phyloP scores from a whole-genome alignment of 2,113 vertebrate species.

The Pipa parva region DNA sequence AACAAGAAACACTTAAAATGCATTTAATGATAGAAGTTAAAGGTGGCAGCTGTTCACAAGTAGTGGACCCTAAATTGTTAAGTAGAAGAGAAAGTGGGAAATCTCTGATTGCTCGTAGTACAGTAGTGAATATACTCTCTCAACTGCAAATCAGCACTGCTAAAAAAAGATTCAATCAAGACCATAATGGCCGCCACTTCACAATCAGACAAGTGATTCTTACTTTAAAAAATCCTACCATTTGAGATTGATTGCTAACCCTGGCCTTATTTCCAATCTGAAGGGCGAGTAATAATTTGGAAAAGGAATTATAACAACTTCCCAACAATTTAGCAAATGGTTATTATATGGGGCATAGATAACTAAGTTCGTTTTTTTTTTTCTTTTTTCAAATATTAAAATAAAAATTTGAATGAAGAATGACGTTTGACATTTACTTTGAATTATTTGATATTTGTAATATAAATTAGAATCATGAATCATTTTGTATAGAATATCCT shows the following conservation, averaged over 20 bases:
- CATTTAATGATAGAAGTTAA: constrained; percentile 63
- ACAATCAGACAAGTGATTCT: constrained; percentile 95
- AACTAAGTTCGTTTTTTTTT: constrained; percentile 52
- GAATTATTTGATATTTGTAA: too few relatives aligned
- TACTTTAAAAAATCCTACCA: constrained; percentile 86
- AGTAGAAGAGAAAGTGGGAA: constrained; percentile 75
- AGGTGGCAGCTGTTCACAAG: constrained; percentile 75
- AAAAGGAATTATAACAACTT: constrained; percentile 93
- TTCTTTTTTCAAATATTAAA: constrained; percentile 45
- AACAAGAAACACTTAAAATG: constrained; percentile 47
- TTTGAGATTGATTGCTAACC: constrained; percentile 96
- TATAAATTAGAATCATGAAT: too few relatives aligned
- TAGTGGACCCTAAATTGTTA: constrained; percentile 77
- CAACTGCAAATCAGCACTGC: constrained; percentile 82
- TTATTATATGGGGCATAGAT: constrained; percentile 69
- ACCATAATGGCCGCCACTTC: constrained; percentile 93
- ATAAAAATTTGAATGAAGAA: too few relatives aligned
- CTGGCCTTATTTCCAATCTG: constrained; percentile 81
- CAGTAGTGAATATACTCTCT: constrained; percentile 71
- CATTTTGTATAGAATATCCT: too few relatives aligned
- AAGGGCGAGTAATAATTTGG: constrained; percentile 84
- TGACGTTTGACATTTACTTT: too few relatives aligned
- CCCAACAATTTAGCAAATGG: constrained; percentile 85
- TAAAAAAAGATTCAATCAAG: constrained; percentile 88
- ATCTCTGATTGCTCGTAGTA: constrained; percentile 82